Evolutionary conservation across 2,888 invertebrate species (phyloP).

Genomic region (Mycogona germanica): DNA sequence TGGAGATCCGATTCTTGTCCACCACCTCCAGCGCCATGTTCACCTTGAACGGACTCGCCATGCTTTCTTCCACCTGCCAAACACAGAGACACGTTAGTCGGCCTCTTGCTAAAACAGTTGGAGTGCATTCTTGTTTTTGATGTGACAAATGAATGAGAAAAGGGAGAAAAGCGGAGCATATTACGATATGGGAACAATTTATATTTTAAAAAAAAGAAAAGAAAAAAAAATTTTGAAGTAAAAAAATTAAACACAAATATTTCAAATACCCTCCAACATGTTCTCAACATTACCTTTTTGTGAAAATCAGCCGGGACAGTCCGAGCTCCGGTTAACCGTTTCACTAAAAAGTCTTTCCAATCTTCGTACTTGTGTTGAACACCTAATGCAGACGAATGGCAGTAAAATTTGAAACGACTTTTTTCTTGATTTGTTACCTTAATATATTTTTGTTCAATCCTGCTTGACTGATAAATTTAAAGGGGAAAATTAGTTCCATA

Average conservation of each 20-base stretch:
- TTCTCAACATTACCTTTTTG: slow-evolving; percentile 54
- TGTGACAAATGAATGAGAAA: too few relatives aligned
- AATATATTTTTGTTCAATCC: too few relatives aligned
- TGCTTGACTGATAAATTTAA: too few relatives aligned
- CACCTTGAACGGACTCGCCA: slow-evolving; percentile 39
- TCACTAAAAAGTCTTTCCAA: slow-evolving; percentile 91
- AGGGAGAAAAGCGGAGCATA: too few relatives aligned
- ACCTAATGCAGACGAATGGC: too few relatives aligned
- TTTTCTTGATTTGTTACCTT: too few relatives aligned
- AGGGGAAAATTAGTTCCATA: too few relatives aligned
- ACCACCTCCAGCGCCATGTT: slow-evolving; percentile 86
- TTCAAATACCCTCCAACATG: not conserved
- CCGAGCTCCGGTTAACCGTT: slow-evolving; percentile 83
- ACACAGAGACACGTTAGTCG: too few relatives aligned
- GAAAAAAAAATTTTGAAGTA: not conserved
- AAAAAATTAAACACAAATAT: not conserved
- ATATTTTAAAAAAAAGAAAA: not conserved
- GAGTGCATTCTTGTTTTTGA: too few relatives aligned
- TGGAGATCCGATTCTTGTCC: slow-evolving; percentile 89
- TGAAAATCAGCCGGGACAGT: slow-evolving; percentile 89
- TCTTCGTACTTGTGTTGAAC: slow-evolving; percentile 88
- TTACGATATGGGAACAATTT: too few relatives aligned
- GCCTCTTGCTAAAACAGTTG: too few relatives aligned
- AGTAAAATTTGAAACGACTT: too few relatives aligned
- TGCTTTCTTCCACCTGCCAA: slow-evolving; percentile 33